phyloP scores from a whole-genome alignment of 2,888 invertebrate species.

The Ditula angustiorana region DNA sequence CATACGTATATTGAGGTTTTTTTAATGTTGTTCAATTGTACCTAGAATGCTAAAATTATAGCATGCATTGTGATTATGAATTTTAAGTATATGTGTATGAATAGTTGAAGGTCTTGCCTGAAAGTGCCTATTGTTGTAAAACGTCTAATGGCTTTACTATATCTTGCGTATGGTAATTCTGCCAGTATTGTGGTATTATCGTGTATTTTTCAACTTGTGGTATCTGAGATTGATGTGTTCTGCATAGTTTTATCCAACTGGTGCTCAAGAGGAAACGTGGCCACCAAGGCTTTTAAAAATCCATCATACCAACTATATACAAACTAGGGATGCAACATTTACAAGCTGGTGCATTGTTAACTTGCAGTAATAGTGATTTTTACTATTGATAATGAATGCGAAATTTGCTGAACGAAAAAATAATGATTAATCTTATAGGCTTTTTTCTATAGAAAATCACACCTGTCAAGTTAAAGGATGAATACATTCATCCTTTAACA shows the following conservation, averaged over 20 bases:
- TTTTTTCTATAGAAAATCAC: no score
- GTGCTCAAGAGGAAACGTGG: background rate
- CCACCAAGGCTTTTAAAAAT: background rate
- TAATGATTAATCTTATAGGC: no score
- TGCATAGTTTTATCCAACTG: background rate
- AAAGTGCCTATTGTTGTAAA: conserved; percentile 35
- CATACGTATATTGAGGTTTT: conserved; percentile 16
- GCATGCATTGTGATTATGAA: conserved; percentile 37
- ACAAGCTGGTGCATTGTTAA: no score
- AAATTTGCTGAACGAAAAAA: no score
- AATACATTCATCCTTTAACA: no score
- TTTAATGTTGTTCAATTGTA: conserved; percentile 16
- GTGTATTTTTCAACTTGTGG: conserved; percentile 1
- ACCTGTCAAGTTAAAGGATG: no score
- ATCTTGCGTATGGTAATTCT: conserved; percentile 21
- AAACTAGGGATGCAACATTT: no score
- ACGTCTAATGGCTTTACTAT: conserved; percentile 25
- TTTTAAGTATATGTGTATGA: conserved; percentile 35
- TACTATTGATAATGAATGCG: no score
- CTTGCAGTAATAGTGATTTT: no score
- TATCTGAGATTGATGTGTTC: background rate
- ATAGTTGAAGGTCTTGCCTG: conserved; percentile 36
- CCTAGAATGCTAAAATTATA: conserved; percentile 29
- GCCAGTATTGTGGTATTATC: conserved; percentile 1
- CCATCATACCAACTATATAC: no score